A percentile compares a stretch with the other conserved stretches of the same genome.
Conservation (phyloP, 2,113 vertebrate species). For the Alligator sinensis region DNA sequence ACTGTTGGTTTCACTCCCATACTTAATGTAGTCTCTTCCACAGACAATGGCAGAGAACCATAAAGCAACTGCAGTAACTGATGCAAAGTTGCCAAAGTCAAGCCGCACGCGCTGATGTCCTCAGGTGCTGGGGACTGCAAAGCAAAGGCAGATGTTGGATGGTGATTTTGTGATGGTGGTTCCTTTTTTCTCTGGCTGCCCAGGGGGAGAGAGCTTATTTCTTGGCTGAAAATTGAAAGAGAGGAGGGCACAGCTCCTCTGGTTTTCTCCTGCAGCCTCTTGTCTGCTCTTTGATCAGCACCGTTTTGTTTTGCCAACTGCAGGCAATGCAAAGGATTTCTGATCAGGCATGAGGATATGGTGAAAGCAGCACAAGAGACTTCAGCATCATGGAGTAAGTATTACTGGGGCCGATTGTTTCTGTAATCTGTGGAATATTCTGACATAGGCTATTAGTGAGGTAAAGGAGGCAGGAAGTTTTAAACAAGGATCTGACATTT, state of each 20-base stretch:
- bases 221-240: background rate
- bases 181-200: background rate
- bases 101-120: background rate
- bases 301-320: background rate
- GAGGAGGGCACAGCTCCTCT: background rate
- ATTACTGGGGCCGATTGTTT: background rate
- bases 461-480: background rate
- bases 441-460: background rate
- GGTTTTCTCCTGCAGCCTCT: background rate
- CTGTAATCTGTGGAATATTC: background rate
- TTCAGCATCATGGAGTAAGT: background rate
- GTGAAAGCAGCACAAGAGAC: background rate
- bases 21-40: slow-evolving; percentile 3
- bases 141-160: background rate
- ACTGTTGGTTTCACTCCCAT: background rate
- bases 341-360: no score
- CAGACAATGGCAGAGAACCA: background rate
- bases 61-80: slow-evolving; percentile 26
- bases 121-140: background rate
- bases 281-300: background rate
- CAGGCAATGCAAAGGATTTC: background rate
- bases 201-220: slow-evolving; percentile 10
- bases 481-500: background rate
- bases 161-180: background rate
- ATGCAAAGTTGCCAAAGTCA: background rate